Conservation (phyloP, 2,888 invertebrate genomes). For the Smittia aterrima region DNA sequence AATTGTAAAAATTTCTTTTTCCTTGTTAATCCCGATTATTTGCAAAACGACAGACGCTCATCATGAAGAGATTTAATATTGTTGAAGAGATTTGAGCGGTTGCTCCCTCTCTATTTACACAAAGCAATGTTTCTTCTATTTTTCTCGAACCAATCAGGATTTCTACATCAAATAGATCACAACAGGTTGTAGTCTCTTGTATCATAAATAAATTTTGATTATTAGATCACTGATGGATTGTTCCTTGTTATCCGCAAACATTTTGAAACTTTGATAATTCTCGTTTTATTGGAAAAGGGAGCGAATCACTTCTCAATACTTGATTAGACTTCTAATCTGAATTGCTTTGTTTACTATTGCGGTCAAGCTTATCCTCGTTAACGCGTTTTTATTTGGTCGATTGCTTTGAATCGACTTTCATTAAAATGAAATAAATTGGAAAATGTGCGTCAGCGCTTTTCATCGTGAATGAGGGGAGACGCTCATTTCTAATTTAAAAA, state of each 20-base stretch:
- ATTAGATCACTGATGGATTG: no score
- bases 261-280: no score
- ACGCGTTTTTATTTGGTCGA: not conserved
- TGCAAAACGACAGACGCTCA: conserved; percentile 29
- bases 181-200: no score
- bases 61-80: not conserved
- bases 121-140: no score
- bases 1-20: not conserved
- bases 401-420: not conserved
- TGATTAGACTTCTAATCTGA: not conserved
- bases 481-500: no score
- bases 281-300: no score
- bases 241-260: no score
- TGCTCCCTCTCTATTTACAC: conserved; percentile 31
- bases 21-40: conserved; percentile 24
- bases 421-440: conserved; percentile 22
- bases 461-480: not conserved
- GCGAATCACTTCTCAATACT: no score
- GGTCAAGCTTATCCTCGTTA: conserved; percentile 29
- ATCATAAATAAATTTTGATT: no score
- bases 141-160: no score
- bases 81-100: not conserved
- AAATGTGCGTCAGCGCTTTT: conserved; percentile 20
- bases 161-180: no score
- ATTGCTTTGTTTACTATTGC: not conserved